Evolutionary conservation across 2,797 vertebrate species (phyloP).

Genomic region (Smutsia temminckii): DNA sequence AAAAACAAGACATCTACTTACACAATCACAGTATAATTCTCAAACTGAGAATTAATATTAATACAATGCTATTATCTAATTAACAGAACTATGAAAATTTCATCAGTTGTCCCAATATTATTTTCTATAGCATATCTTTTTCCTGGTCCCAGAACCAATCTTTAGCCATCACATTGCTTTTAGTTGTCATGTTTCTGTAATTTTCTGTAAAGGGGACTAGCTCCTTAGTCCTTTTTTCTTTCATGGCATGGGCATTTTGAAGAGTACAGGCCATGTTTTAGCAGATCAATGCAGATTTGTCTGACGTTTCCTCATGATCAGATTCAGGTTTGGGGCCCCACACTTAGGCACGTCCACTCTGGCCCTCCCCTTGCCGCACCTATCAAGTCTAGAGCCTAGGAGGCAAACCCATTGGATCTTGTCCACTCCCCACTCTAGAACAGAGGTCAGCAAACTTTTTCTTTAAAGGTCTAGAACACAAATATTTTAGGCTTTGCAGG

Average conservation of each 20-base stretch:
- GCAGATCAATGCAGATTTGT: not conserved
- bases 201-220: not conserved
- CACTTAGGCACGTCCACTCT: not conserved
- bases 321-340: not conserved
- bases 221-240: not conserved
- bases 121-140: not conserved
- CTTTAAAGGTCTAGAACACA: not conserved
- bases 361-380: not conserved
- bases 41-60: slow-evolving; percentile 6
- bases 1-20: slow-evolving; percentile 10
- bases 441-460: not conserved
- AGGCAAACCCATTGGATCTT: not conserved
- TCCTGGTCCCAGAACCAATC: not conserved
- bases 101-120: not conserved
- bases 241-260: not conserved
- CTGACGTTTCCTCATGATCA: not conserved
- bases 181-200: not conserved
- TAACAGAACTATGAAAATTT: not conserved
- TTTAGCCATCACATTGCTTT: not conserved
- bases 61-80: not conserved
- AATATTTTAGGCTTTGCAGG: not conserved
- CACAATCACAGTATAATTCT: not conserved
- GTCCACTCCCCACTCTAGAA: not conserved
- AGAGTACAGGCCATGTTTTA: not conserved
- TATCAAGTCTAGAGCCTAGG: not conserved